Evolutionary conservation across 2,888 invertebrate species (phyloP).

Genomic region (Drosophila koepferae): DNA sequence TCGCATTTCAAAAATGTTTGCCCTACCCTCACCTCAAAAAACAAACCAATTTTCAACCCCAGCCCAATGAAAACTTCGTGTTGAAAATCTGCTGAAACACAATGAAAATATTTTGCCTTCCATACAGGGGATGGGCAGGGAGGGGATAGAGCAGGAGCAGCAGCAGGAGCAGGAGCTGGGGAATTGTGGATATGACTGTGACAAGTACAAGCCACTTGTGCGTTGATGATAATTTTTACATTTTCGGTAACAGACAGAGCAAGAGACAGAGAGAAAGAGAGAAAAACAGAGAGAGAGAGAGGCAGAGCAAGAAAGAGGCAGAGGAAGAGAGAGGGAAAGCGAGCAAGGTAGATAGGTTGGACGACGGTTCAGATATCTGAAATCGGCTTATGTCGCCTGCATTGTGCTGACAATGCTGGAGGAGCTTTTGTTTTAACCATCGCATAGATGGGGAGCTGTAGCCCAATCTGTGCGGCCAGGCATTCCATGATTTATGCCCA

Average conservation of each 20-base stretch:
- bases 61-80: constrained; percentile 46
- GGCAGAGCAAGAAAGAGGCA: background rate
- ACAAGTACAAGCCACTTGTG: constrained; percentile 81
- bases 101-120: constrained; percentile 77
- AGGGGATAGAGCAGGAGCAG: constrained; percentile 9
- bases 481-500: constrained; percentile 65
- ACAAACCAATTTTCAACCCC: constrained; percentile 71
- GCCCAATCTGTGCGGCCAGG: constrained; percentile 52
- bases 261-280: background rate
- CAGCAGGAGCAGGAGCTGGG: background rate
- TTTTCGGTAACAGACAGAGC: constrained; percentile 47
- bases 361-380: constrained; percentile 67
- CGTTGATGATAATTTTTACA: constrained; percentile 78
- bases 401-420: constrained; percentile 79
- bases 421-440: constrained; percentile 71
- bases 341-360: constrained; percentile 2
- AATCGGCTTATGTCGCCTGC: constrained; percentile 85
- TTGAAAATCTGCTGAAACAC: constrained; percentile 82
- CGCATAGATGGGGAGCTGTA: background rate
- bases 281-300: background rate
- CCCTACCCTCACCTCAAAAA: constrained; percentile 26
- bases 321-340: background rate
- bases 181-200: constrained; percentile 47
- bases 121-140: constrained; percentile 20
- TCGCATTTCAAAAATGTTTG: constrained; percentile 72